A percentile compares a stretch with the other conserved stretches of the same genome.
Conservation (phyloP, 2,113 vertebrate species). For the Crotalus viridis region DNA sequence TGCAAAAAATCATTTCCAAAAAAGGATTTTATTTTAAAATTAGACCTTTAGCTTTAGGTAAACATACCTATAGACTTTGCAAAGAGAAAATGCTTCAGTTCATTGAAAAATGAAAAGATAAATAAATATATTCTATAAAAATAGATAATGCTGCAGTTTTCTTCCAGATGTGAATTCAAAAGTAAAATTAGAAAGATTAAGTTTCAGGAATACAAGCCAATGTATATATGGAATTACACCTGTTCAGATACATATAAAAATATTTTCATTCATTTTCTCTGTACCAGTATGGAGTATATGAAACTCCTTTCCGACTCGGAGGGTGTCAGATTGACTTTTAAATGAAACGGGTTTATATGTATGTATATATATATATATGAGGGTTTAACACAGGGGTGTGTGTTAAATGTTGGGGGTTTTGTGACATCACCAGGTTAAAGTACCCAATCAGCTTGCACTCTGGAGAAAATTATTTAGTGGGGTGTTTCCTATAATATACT, state of each 20-base stretch:
- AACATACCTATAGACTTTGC: background rate
- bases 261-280: background rate
- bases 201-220: background rate
- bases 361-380: background rate
- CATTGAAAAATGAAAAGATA: background rate
- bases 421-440: slow-evolving; percentile 52
- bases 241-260: background rate
- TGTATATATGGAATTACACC: background rate
- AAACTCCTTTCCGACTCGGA: background rate
- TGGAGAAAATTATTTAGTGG: slow-evolving; percentile 41
- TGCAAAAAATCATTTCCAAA: background rate
- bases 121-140: background rate
- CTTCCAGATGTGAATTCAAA: background rate
- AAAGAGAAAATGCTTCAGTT: background rate
- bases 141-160: background rate
- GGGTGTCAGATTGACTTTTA: background rate
- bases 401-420: slow-evolving; percentile 56
- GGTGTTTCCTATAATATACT: slow-evolving; percentile 55
- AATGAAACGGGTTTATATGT: background rate
- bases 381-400: slow-evolving; percentile 39
- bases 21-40: background rate
- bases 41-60: background rate
- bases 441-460: slow-evolving; percentile 56
- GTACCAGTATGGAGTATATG: background rate
- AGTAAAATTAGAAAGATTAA: background rate